Base-by-base conservation (phyloP, 2,888 invertebrate genomes). In the Patella pellucida region DNA sequence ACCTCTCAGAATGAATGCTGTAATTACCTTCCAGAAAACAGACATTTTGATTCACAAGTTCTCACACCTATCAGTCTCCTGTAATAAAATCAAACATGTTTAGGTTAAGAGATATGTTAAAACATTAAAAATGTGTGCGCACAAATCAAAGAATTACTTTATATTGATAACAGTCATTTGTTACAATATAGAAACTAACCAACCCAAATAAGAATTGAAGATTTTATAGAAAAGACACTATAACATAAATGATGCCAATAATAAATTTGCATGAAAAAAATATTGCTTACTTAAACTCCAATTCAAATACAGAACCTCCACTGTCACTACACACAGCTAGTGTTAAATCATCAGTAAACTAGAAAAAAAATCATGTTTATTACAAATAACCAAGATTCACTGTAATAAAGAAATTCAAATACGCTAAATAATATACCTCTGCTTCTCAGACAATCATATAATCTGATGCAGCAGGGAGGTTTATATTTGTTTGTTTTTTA, bases 271-370 rank as follows among this genome's bases (percentile, higher is more conserved):
- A 41, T 41, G 0, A 41, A 5, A 41, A 41, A 41, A 41, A 9
- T 15, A 11, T 1, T 12, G 81, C 89, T 85, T 87, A 91, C 91
- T 95, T 96, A 88, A 98, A 97, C 85, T 94, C 95, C 56, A 98
- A 92, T 82, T 97, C 95, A 94, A 97, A 99, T 1, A 99, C 98
- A 1, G 97, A 98, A 0, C 99, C 99, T 2, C 97, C 96, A 70
- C 96, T 96, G 88, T 99, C 98, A 27, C 96, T 95, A 84, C 95
- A 95, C 52, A 96, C 92, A 0, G 96, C 96, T 77, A 96, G 90
- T 50, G 94, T 94, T 7, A 94, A 93, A 80, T 94, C 93, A 87
- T 95, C 95, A 80, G 95, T 94, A 87, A 94, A 95, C 93, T 94
- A 86, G 86, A 81, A 41, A 52, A 11, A 75, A 73, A 78, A 67